Percentiles rank a stretch among this genome's conserved stretches.
phyloP scores from a whole-genome alignment of 2,797 vertebrate genomes.

The Petrocephalus sullivani region DNA sequence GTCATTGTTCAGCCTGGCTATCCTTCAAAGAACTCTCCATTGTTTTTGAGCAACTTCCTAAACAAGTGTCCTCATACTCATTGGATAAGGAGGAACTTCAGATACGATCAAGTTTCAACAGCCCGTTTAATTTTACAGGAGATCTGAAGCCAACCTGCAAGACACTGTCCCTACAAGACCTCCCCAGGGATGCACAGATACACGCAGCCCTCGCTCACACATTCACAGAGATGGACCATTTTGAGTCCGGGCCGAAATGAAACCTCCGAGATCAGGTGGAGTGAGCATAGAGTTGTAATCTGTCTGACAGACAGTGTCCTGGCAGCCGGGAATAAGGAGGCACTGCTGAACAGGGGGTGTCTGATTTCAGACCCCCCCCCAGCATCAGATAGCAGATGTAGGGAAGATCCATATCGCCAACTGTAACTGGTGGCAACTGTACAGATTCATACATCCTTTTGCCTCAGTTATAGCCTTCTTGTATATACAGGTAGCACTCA shows the following conservation, averaged over 20 bases:
- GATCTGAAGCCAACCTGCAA: constrained; percentile 36
- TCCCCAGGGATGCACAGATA: constrained; percentile 30
- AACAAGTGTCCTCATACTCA: constrained; percentile 40
- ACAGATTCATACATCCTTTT: not conserved
- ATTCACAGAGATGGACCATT: constrained; percentile 31
- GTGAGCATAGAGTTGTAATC: not conserved
- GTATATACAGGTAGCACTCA: not conserved
- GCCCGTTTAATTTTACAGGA: constrained; percentile 40
- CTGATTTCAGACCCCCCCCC: not conserved
- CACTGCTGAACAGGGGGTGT: not conserved
- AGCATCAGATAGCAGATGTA: constrained; percentile 4
- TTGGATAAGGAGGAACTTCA: constrained; percentile 39
- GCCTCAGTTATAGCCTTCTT: not conserved
- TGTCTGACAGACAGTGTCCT: not conserved
- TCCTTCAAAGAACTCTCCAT: constrained; percentile 51
- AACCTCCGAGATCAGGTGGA: constrained; percentile 47
- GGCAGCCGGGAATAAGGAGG: constrained; percentile 31
- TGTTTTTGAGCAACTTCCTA: constrained; percentile 55
- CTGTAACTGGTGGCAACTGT: not conserved
- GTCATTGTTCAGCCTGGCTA: constrained; percentile 43
- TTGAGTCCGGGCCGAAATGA: constrained; percentile 50
- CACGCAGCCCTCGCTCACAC: constrained; percentile 52
- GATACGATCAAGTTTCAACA: constrained; percentile 46
- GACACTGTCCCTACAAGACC: constrained; percentile 1
- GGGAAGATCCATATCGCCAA: constrained; percentile 37